Evolutionary conservation across 2,113 vertebrate species (phyloP), one percentile per base, ranked within the genome.

Genomic region (Brachypteracias leptosomus): DNA sequence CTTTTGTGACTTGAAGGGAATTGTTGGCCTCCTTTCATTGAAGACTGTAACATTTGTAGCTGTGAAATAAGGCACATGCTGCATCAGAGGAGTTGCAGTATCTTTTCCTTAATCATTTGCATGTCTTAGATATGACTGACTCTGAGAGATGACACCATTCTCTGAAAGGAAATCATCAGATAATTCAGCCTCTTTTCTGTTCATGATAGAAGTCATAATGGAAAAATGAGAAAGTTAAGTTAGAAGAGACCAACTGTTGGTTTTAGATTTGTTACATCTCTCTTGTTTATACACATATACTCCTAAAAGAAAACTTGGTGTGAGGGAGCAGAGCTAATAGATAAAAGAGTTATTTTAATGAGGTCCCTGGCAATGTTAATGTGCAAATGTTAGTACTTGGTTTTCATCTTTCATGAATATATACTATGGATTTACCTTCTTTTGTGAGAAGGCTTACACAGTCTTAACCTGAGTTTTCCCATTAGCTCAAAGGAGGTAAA

Each of bases 11-110:
- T 93, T 75, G 87, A 78, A 85, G 77, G 58, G 66, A 79, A 85
- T 83, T 86, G 65, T 57, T 96, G 81, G 49, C 91, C 81, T 88
- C 35, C 49, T 76, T 92, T 91, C 85, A 46, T 5, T 87, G 73
- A 66, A 25, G 81, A 42, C 2, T 24, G 59, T 74, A 85, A 72
- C 13, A 25, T 73, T 85, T 85, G 84, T 85, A 89, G 77, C 84
- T 92, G 75, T 88, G 94, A 90, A 93, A 62, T 55, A 15, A 2
- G 46, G 82, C 75, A 88, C 22, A 25, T 61, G 6, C 28, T 91
- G 80, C 40, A 40, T 78, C 87, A 88, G 66, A 91, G 74, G 73
- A 70, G 62, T 3, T 66, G 51, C 46, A 49, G 16, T 33, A 76
- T 89, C 35, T 31, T 85, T 88, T 49, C 44, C 79, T 80, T 75